Evolutionary conservation across 2,888 invertebrate genomes (phyloP).

Genomic region (Latrodectus hesperus): DNA sequence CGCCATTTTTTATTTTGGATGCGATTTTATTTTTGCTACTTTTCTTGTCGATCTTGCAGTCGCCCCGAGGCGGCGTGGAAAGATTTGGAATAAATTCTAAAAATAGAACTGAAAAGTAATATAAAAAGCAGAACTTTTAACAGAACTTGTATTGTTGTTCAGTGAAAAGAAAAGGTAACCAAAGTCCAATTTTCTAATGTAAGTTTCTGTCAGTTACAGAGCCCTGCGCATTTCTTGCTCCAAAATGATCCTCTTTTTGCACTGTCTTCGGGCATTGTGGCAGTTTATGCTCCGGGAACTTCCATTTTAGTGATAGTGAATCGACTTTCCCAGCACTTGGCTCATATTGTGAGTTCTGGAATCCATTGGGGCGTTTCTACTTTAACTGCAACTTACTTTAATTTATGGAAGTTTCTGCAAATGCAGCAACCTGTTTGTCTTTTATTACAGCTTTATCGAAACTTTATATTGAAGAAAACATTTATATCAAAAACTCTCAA

Average conservation of each 20-base stretch:
- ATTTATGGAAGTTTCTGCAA: no score
- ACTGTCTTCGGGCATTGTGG: slow-evolving; percentile 3
- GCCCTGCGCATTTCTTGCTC: slow-evolving; percentile 20
- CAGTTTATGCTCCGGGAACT: slow-evolving; percentile 17
- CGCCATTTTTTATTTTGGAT: background rate
- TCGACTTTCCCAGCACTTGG: background rate
- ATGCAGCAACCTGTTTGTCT: no score
- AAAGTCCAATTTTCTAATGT: slow-evolving; percentile 58
- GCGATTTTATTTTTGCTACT: background rate
- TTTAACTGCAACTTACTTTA: no score
- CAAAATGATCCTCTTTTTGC: no score
- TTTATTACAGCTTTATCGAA: no score
- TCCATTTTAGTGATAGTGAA: slow-evolving; percentile 29
- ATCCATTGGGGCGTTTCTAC: no score
- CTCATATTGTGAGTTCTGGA: no score
- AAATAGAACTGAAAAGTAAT: slow-evolving; percentile 22
- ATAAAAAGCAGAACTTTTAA: background rate
- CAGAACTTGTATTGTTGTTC: slow-evolving; percentile 19
- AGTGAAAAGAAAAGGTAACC: slow-evolving; percentile 26
- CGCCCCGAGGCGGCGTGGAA: slow-evolving; percentile 10
- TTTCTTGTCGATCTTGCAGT: background rate
- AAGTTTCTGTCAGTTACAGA: slow-evolving; percentile 35
- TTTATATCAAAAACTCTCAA: no score
- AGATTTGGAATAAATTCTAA: slow-evolving; percentile 37
- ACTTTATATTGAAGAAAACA: no score